Percentiles rank a stretch among this genome's conserved stretches.
phyloP scores from a whole-genome alignment of 2,888 invertebrate species.

The Lasiommata megera region DNA sequence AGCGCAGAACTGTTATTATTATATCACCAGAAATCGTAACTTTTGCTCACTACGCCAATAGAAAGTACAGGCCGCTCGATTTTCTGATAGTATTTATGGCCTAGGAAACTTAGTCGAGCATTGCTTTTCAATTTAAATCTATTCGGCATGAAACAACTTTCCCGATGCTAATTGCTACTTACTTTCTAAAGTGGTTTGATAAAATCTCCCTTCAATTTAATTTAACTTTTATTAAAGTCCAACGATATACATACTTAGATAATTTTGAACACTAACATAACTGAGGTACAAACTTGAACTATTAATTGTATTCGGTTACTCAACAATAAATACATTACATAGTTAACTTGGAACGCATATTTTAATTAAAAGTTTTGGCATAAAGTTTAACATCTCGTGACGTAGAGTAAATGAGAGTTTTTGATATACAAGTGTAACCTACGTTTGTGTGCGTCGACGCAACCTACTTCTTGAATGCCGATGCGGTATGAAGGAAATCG shows the following conservation, averaged over 20 bases:
- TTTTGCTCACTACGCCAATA: constrained; percentile 67
- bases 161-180: constrained; percentile 36
- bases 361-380: constrained; percentile 21
- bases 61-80: constrained; percentile 69
- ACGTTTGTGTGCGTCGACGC: constrained; percentile 74
- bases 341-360: not conserved
- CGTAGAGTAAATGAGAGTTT: constrained; percentile 68
- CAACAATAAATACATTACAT: too few species aligned
- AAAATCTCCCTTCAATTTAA: constrained; percentile 22
- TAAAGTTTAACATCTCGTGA: constrained; percentile 23
- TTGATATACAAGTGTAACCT: constrained; percentile 67
- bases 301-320: too few species aligned
- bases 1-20: constrained; percentile 41
- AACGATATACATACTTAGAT: too few species aligned
- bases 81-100: constrained; percentile 66
- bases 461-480: constrained; percentile 78
- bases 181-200: constrained; percentile 35
- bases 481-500: constrained; percentile 52
- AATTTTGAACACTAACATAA: too few species aligned
- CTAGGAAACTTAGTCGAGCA: constrained; percentile 42
- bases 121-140: constrained; percentile 38
- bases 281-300: too few species aligned
- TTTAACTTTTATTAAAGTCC: not conserved
- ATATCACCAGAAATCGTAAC: constrained; percentile 73
- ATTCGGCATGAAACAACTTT: constrained; percentile 38